Conservation (phyloP, 2,113 vertebrate genomes). For the Atractosteus spatula region DNA sequence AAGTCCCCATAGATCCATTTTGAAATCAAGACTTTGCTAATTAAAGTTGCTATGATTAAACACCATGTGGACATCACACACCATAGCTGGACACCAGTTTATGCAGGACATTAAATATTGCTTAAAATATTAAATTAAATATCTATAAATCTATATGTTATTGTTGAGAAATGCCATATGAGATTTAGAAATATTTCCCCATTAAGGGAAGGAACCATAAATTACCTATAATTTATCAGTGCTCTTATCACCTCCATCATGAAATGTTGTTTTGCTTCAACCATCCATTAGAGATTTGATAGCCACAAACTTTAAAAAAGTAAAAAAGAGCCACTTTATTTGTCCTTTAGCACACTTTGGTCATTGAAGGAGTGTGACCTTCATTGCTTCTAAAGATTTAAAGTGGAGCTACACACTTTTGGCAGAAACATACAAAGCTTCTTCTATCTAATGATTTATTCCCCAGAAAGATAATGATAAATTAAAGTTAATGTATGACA, state of each 20-base stretch:
- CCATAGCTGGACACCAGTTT: no score
- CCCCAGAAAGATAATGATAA: not conserved
- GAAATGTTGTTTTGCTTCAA: not conserved
- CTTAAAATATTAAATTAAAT: no score
- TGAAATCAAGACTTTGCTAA: no score
- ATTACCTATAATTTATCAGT: not conserved
- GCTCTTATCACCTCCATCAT: not conserved
- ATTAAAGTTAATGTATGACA: not conserved
- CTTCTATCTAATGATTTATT: not conserved
- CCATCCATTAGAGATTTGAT: not conserved
- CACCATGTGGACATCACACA: no score
- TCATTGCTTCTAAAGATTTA: not conserved
- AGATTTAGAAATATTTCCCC: not conserved
- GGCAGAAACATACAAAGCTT: not conserved
- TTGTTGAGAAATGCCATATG: not conserved
- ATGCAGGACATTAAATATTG: no score
- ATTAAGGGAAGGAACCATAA: not conserved
- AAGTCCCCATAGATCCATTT: no score
- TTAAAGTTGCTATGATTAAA: no score
- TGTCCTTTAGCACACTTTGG: not conserved
- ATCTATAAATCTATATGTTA: constrained; percentile 1
- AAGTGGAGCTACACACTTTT: not conserved
- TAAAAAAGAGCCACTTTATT: not conserved
- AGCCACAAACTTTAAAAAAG: not conserved
- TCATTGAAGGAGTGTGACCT: not conserved